Base-by-base conservation (phyloP, 2,797 vertebrate genomes). In the Artibeus jamaicensis region DNA sequence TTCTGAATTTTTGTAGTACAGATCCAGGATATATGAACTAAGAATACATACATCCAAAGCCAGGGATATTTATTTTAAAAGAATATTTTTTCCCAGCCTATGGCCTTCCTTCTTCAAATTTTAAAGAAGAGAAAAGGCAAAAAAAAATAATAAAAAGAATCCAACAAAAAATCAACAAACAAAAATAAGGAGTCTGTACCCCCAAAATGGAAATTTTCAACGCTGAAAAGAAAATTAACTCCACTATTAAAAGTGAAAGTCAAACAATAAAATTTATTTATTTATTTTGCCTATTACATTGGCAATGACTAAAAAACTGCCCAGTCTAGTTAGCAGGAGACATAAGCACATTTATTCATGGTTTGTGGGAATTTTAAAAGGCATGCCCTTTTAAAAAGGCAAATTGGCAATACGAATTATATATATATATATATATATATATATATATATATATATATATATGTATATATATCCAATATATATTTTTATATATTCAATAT, bases 231-330 rank as follows among this genome's bases (percentile, higher is more conserved):
- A 86, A 12, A 88, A 74, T 89, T 42, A 94, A 89, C 26, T 78
- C 19, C 79, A 89, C 19, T 37, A 79, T 89, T 79, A 79, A 92
- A 89, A 92, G 57, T 92, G 29, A 10, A 93, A 91, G 71, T 77
- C 46, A 83, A 90, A 57, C 12, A 57, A 68, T 86, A 86, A 46
- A 46, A 70, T 57, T 46, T 19, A 50, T 62, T 81, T 95, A 87
- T 59, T 82, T 81, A 39, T 92, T 87, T 96, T 77, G 2, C 29
- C 29, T 79, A 55, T 55, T 85, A 89, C 29, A 19, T 37, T 94
- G 65, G 26, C 59, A 92, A 92, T 48, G 78, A 85, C 73, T 42
- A 50, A 59, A 59, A 37, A 19, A 76, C 37, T 68, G 6, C 8
- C 81, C 79, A 53, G 19, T 85, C 26, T 48, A 65, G 14, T 59